Evolutionary conservation across 1,140 invertebrate genomes (phyloP), one percentile per base, ranked within the genome.

Genomic region (Marisa cornuarietis): DNA sequence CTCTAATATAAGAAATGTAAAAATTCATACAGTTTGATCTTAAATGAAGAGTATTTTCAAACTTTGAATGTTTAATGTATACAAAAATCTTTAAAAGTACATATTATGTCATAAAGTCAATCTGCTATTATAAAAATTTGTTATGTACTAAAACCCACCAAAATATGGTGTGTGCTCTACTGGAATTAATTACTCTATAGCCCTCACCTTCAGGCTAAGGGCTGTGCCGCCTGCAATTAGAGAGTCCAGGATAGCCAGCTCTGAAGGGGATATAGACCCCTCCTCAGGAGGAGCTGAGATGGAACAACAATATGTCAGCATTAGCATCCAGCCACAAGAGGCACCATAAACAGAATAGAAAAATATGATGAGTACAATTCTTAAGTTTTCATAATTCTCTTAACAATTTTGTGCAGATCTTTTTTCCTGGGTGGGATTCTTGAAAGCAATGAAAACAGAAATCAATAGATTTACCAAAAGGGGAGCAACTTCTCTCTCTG

Each of bases 201-300:
- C 42, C 52, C 76, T 71, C 83, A 90, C 89, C 84, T 90, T 90
- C 13, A 91, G 81, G 81, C 89, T 91, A 42, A 91, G 86, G 71
- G 86, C 86, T 77, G 85, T 88, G 16, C 89, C 89, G 65, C 89
- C 89, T 78, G 84, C 85, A 20, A 90, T 87, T 14, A 91, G 79
- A 58, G 87, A 86, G 81, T 90, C 89, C 52, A 91, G 73, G n/a
- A 91, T 87, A 18, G 89, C 89, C n/a, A 91, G 76, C 71, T 91
- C 90, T 78, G 86, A 86, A 51, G 89, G 89, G 20, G 86, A 84
- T 51, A 91, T 87, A 58, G 83, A 74, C 14, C 78, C 86, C 18
- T 90, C 88, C 14, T 84, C 87, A 51, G 83, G 77, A 18, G 80
- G 82, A 74, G 84, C 85, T 87, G 73, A 42, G 82, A 85, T 49